Evolutionary conservation across 1,140 invertebrate species (phyloP), one percentile per base, ranked within the genome.

Genomic region (Steinernema feltiae): DNA sequence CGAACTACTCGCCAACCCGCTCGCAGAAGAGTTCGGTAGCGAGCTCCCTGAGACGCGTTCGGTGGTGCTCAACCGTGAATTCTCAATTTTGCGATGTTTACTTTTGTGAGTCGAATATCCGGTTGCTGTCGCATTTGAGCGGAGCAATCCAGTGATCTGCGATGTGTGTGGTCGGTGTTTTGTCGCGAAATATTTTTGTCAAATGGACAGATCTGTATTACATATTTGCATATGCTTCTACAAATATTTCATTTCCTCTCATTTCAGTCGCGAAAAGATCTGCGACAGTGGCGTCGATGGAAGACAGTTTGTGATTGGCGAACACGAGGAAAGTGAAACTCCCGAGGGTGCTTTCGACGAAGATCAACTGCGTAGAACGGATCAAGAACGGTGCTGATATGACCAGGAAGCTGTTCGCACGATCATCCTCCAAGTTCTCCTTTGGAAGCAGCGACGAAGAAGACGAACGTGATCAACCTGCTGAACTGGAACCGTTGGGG

Each of bases 401-500:
- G 53, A 12, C 53, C 12, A 63, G 24, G 24, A 63, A 63, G 53
- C 24, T 63, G 15, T 63, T 63, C 24, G 53, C 53, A 3, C 53
- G 53, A 15, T 63, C 53, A 12, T 63, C 53, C 3, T 63, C 53
- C 12, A 63, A 63, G 53, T 63, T 63, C 24, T 63, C 53, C 53
- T 63, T 63, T 27, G 53, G 53, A 63, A 63, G 53, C 53, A 63
- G 53, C 53, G 53, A 63, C 24, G 53, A 63, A 63, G 53, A 63
- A 3, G 53, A 63, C 53, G 53, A 63, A 27, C 53, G 53, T 63
- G 53, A 63, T 7, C 53, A 63, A 21, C 53, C 53, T 63, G 53
- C 53, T 3, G 53, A 63, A 27, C 24, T 63, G 3, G 53, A 15
- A 3, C 53, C 53, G 3, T 27, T 63, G 53, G 53, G 53, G 2